Base-by-base conservation (phyloP, 2,113 vertebrate genomes). In the Oriolus oriolus region DNA sequence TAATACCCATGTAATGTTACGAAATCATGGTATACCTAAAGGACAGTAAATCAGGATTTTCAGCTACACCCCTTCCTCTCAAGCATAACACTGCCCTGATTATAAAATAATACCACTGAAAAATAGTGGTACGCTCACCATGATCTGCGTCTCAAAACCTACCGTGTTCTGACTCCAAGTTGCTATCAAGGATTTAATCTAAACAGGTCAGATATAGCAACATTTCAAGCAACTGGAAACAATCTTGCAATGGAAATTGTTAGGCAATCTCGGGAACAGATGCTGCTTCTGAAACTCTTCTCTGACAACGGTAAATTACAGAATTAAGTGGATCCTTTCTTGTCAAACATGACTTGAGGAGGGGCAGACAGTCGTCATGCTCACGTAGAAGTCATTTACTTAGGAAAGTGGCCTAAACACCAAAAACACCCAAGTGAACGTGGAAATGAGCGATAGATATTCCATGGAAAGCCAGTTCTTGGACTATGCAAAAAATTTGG, bases 381-480 rank as follows among this genome's bases (percentile, higher is more conserved):
- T 78, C 42, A 79, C 13, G 3, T 3, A 37, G 37, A 60, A 47
- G 2, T 84, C 33, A 54, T 60, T 70, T 73, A 49, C 28, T 54
- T 65, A 23, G 98, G 97, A 88, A 57, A 61, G 22, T 16, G 39
- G 45, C 54, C 28, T 47, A 97, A 85, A 45, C 59, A 70, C 21
- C 16, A 24, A 31, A 79, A 70, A 31, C 6, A 47, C 37, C 9
- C 30, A 31, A 56, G 3, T 61, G 68, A 84, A 68, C 1, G 8
- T 33, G 39, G 53, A 84, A 75, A 74, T 66, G 18, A 61, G 19
- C 84, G 39, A 18, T 1, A 24, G 30, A 26, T 44, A 44, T 11
- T 49, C 57, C 10, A 20, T 24, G 49, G 26, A 49, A 84, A 74
- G 26, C 35, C 33, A 81, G 23, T 14, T 18, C 27, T 54, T 15